Percentiles rank a stretch among this genome's conserved stretches.
Evolutionary conservation across 2,888 invertebrate genomes (phyloP).

Genomic region (Aphidoletes aphidimyza): DNA sequence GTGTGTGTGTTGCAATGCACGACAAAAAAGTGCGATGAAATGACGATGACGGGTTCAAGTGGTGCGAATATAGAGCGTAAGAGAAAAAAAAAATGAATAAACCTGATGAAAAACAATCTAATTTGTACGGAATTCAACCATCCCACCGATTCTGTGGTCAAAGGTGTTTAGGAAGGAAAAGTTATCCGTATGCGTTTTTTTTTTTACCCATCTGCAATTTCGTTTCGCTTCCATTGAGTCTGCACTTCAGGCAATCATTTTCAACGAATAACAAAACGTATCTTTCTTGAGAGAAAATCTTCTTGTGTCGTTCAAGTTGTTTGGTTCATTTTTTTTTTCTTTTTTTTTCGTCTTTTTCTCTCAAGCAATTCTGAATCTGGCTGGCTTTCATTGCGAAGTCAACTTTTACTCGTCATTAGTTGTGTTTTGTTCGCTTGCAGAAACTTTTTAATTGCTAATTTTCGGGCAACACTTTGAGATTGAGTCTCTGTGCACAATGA

Average conservation of each 20-base stretch:
- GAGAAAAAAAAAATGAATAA: background rate
- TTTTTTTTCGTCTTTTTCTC: no score
- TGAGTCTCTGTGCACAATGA: background rate
- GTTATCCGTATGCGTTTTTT: background rate
- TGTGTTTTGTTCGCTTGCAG: background rate
- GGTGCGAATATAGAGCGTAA: background rate
- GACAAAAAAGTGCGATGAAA: no score
- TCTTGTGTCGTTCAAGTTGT: conserved; percentile 1
- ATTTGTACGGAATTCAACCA: conserved; percentile 5
- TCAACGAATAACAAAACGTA: background rate
- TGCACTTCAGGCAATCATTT: background rate
- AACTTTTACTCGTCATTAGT: no score
- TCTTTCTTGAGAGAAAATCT: background rate
- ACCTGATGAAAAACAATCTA: background rate
- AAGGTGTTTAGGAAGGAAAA: conserved; percentile 8
- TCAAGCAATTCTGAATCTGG: no score
- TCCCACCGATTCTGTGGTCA: background rate
- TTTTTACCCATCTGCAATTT: background rate
- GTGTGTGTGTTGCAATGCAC: background rate
- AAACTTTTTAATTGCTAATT: conserved; percentile 8
- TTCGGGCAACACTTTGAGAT: conserved; percentile 10
- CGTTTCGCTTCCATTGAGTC: background rate
- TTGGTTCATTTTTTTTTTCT: no score
- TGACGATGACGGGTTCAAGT: no score
- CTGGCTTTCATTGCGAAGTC: no score